Conservation (phyloP, 2,888 invertebrate species). For the Metacarcinus magister region DNA sequence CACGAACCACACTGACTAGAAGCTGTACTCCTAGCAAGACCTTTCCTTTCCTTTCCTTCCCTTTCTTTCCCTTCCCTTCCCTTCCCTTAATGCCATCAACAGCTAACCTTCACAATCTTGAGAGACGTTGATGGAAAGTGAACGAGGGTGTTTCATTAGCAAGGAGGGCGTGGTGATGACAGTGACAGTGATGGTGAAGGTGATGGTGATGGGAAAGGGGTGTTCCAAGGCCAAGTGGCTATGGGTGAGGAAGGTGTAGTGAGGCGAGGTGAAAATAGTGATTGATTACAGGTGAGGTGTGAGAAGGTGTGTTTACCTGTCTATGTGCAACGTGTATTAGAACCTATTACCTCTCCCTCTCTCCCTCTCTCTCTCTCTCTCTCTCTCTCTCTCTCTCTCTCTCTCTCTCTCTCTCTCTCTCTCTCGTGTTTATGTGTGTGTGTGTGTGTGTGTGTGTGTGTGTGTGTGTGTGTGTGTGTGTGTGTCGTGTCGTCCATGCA, state of each 20-base stretch:
- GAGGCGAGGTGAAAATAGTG: background rate
- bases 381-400: conserved; percentile 42
- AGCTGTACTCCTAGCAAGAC: too few species aligned
- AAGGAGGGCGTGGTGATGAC: background rate
- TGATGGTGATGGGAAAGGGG: background rate
- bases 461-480: background rate
- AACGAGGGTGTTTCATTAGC: background rate
- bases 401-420: background rate
- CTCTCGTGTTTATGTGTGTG: background rate
- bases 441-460: background rate
- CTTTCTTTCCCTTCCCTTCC: too few species aligned
- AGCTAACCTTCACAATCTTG: too few species aligned
- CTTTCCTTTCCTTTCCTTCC: too few species aligned
- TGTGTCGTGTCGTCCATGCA: background rate
- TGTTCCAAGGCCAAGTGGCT: background rate
- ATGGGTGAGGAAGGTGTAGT: background rate
- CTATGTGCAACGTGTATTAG: background rate
- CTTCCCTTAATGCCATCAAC: too few species aligned
- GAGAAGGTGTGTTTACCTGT: background rate
- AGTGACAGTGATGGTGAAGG: background rate
- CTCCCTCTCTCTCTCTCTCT: conserved; percentile 55
- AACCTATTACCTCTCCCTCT: conserved; percentile 5
- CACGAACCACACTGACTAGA: background rate
- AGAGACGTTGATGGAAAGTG: background rate
- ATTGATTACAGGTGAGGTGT: background rate